A percentile compares a stretch with the other conserved stretches of the same genome.
phyloP scores from a whole-genome alignment of 2,113 vertebrate species.

The Chiloscyllium plagiosum region DNA sequence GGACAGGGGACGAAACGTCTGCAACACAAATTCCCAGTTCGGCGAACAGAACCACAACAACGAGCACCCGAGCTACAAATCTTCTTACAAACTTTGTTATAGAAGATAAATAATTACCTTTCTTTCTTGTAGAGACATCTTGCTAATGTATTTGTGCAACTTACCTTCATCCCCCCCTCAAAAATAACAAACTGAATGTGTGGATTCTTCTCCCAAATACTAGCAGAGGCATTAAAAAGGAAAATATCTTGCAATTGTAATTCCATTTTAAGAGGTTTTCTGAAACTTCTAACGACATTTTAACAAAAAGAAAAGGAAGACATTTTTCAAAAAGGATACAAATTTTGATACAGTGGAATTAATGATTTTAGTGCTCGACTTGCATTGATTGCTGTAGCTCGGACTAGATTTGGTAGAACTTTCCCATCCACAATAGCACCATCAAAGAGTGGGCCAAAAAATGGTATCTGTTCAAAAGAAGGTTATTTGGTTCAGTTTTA shows the following conservation, averaged over 20 bases:
- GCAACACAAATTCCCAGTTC: no score
- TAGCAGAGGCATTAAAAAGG: neutral
- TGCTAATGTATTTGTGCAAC: neutral
- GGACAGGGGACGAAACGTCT: no score
- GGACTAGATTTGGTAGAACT: constrained; percentile 90
- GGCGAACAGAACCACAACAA: no score
- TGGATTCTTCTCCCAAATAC: neutral
- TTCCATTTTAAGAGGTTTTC: neutral
- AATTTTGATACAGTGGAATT: constrained; percentile 96
- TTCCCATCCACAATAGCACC: constrained; percentile 96
- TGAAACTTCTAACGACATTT: neutral
- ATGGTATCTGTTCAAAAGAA: constrained; percentile 73
- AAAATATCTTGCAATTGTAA: neutral
- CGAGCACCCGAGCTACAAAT: no score
- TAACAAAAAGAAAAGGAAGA: neutral
- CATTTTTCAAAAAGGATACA: constrained; percentile 81
- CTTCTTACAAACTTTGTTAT: neutral
- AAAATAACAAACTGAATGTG: neutral
- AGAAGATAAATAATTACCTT: neutral
- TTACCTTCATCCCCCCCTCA: neutral
- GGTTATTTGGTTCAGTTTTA: constrained; percentile 46
- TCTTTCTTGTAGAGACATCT: neutral
- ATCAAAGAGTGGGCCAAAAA: constrained; percentile 96
- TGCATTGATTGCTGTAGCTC: constrained; percentile 95
- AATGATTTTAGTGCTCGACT: constrained; percentile 93